These are phyloP conservation scores for Agriopis aurantiaria DNA, from an alignment of 2,888 invertebrate genomes.

Conservation along the genomic window DNA sequence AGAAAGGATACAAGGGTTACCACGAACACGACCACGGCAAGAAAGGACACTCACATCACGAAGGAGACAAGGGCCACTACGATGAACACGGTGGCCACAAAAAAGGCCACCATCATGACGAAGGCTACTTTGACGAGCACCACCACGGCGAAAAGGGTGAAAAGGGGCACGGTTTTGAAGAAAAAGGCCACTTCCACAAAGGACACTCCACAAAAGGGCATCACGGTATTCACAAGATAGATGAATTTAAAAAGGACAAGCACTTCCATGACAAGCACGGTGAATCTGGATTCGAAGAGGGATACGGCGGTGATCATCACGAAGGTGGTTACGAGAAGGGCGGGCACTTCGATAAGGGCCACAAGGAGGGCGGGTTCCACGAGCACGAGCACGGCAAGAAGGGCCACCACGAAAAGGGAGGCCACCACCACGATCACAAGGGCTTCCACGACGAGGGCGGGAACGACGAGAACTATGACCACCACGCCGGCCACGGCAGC, in stretches of 20 bases:
- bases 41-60: slow-evolving; percentile 91
- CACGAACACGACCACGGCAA: slow-evolving; percentile 89
- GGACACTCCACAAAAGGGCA: slow-evolving; percentile 95
- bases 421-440: slow-evolving; percentile 91
- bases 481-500: slow-evolving; percentile 90
- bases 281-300: slow-evolving; percentile 92
- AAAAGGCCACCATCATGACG: slow-evolving; percentile 88
- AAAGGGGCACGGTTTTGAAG: slow-evolving; percentile 84
- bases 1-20: slow-evolving; percentile 89
- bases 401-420: slow-evolving; percentile 92
- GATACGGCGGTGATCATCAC: slow-evolving; percentile 92
- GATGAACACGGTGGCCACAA: slow-evolving; percentile 88
- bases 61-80: slow-evolving; percentile 87
- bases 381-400: slow-evolving; percentile 93
- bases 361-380: slow-evolving; percentile 91
- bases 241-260: slow-evolving; percentile 94
- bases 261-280: slow-evolving; percentile 95
- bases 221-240: slow-evolving; percentile 93
- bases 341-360: slow-evolving; percentile 92
- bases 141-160: slow-evolving; percentile 89
- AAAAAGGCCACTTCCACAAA: slow-evolving; percentile 91
- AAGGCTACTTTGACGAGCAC: slow-evolving; percentile 88
- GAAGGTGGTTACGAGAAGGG: slow-evolving; percentile 92
- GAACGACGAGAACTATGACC: slow-evolving; percentile 90
- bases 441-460: slow-evolving; percentile 92